Evolutionary conservation across 2,797 vertebrate genomes (phyloP).

Genomic region (Sebastes aleutianus): DNA sequence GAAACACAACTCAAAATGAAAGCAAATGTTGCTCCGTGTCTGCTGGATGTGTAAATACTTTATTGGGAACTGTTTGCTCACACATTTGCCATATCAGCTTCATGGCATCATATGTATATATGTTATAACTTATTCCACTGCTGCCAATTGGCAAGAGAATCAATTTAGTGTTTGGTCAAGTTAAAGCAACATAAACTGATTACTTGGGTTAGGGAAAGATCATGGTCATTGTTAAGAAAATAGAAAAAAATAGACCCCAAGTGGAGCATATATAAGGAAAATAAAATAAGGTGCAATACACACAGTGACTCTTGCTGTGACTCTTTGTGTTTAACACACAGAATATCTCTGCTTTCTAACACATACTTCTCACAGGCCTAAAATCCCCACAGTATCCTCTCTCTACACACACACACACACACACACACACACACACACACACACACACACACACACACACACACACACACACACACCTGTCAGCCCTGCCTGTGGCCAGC

Average conservation of each 20-base stretch:
- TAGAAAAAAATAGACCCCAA: not conserved
- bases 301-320: not conserved
- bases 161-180: not conserved
- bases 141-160: too few species aligned
- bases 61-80: not conserved
- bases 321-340: not conserved
- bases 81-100: not conserved
- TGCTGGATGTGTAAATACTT: not conserved
- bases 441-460: too few species aligned
- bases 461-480: not conserved
- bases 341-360: not conserved
- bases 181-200: not conserved
- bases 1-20: not conserved
- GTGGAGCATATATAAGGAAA: not conserved
- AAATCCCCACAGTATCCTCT: not conserved
- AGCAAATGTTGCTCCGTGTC: not conserved
- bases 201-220: not conserved
- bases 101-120: not conserved
- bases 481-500: conserved; percentile 33
- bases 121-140: not conserved
- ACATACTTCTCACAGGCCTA: not conserved
- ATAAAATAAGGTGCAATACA: not conserved
- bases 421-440: not conserved
- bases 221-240: too few species aligned
- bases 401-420: not conserved